phyloP scores from a whole-genome alignment of 2,888 invertebrate species.

The Leptarthrus brevirostris region DNA sequence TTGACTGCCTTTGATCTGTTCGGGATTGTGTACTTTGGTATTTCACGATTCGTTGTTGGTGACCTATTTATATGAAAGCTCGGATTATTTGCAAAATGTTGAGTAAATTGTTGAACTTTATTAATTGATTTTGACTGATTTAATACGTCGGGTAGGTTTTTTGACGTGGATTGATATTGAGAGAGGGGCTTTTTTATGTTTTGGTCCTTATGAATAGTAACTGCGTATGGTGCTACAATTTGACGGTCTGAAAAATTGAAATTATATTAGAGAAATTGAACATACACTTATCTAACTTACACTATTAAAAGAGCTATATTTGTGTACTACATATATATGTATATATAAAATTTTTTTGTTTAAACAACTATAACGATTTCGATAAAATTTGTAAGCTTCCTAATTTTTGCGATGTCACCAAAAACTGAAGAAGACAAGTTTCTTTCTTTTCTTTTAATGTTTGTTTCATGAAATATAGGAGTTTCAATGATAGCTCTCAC shows the following conservation, averaged over 20 bases:
- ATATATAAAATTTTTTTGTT: too few species aligned
- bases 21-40: slow-evolving; percentile 57
- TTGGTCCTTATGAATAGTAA: slow-evolving; percentile 46
- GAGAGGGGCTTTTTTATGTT: slow-evolving; percentile 9
- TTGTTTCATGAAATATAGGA: too few species aligned
- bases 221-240: slow-evolving; percentile 55
- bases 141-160: slow-evolving; percentile 58
- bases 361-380: too few species aligned
- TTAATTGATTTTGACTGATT: slow-evolving; percentile 55
- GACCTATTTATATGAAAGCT: slow-evolving; percentile 57
- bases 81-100: slow-evolving; percentile 62
- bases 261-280: too few species aligned
- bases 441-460: too few species aligned
- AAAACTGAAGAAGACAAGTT: too few species aligned
- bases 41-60: slow-evolving; percentile 55
- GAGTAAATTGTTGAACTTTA: slow-evolving; percentile 61
- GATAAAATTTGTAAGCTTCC: too few species aligned
- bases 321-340: too few species aligned
- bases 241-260: slow-evolving; percentile 40
- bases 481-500: too few species aligned
- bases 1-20: slow-evolving; percentile 41
- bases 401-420: too few species aligned
- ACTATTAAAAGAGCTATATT: too few species aligned
- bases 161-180: slow-evolving; percentile 55
- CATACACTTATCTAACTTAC: too few species aligned